These are phyloP conservation scores for Siphamia tubifer DNA, from an alignment of 2,113 vertebrate species.

Conservation along the genomic window DNA sequence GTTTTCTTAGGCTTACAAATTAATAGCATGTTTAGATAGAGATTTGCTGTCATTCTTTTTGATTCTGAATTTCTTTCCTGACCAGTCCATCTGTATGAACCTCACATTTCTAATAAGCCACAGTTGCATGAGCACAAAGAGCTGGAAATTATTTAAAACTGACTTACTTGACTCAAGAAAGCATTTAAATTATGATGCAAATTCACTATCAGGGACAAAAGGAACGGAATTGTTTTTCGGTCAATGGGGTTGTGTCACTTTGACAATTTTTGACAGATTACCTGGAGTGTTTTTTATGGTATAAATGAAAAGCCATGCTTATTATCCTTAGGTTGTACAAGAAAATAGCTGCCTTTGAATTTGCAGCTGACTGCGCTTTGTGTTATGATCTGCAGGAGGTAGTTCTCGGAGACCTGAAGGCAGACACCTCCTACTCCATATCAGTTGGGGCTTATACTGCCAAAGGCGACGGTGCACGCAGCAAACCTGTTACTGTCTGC, in stretches of 20 bases:
- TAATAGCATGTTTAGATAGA: background rate
- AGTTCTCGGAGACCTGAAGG: constrained; percentile 89
- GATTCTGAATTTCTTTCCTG: background rate
- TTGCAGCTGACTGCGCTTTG: constrained; percentile 30
- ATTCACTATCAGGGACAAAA: background rate
- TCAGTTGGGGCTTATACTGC: constrained; percentile 97
- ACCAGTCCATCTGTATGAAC: background rate
- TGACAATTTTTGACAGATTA: background rate
- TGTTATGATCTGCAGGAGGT: constrained; percentile 83
- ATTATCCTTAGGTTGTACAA: background rate
- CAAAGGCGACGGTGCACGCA: constrained; percentile 95
- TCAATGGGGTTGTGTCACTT: background rate
- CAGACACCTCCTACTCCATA: constrained; percentile 93
- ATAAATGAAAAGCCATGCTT: background rate
- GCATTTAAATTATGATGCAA: no score
- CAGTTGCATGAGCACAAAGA: background rate
- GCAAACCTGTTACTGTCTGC: constrained; percentile 88
- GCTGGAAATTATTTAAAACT: background rate
- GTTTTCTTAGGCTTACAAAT: background rate
- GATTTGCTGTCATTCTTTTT: background rate
- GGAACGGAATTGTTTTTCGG: background rate
- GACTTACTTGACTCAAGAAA: background rate
- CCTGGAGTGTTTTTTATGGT: background rate
- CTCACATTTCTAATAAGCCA: background rate
- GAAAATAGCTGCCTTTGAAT: background rate